phyloP scores from a whole-genome alignment of 2,113 vertebrate species.

The Tachycineta bicolor region DNA sequence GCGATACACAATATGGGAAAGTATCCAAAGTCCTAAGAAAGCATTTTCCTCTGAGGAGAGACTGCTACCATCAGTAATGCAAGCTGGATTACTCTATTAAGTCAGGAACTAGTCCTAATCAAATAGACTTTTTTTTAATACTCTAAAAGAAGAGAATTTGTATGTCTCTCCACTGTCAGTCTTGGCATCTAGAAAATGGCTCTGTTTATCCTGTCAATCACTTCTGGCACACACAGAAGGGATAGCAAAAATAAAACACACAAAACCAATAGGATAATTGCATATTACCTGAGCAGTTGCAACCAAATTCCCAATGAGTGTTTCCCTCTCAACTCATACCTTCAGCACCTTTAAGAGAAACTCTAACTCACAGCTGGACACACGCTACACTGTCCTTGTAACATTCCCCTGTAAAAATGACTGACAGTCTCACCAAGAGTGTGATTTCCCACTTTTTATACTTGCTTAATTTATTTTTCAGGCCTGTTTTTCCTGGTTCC shows the following conservation, averaged over 20 bases:
- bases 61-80: neutral
- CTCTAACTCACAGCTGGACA: neutral
- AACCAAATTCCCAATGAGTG: neutral
- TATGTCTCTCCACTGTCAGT: neutral
- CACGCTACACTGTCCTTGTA: neutral
- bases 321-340: neutral
- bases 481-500: neutral
- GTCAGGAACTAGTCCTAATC: neutral
- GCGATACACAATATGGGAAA: neutral
- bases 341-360: neutral
- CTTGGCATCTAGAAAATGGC: neutral
- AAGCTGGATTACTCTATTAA: neutral
- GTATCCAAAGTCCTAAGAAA: neutral
- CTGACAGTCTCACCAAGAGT: neutral
- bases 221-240: neutral
- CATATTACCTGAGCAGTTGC: neutral
- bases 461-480: neutral
- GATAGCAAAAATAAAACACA: neutral
- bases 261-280: neutral
- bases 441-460: neutral
- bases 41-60: neutral
- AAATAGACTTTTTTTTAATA: neutral
- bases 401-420: neutral
- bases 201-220: neutral
- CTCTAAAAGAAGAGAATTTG: neutral